Base-by-base conservation (phyloP, 1,140 invertebrate genomes). In the Anastrepha ludens region DNA sequence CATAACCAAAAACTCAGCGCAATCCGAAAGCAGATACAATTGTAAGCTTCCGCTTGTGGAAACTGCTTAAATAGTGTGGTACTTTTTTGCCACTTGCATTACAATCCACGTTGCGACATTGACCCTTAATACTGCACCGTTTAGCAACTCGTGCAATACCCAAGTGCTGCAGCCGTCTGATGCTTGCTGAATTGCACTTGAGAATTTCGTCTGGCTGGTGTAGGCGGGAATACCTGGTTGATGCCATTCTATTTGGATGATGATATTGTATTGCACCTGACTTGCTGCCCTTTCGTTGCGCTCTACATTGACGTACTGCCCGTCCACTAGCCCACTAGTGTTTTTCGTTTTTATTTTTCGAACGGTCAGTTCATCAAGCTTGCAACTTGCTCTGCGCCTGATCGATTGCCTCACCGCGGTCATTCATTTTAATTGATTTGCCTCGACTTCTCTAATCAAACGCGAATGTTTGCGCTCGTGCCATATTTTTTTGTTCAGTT, bases 381-480 rank as follows among this genome's bases (percentile, higher is more conserved):
- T 50, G 5, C 47, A 55, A 81, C 7, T 20, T 55, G 4, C 67
- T 55, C 41, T 41, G 39, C 44, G 41, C 41, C 41, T 74, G 67
- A 74, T 74, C 67, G 41, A 44, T 44, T 44, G 41, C 5, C 41
- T 44, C 67, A 74, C 15, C 67, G 13, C 29, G 2, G 67, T 9
- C 67, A 47, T 74, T 47, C 67, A 13, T 13, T 41, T 13, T 29
- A 65, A 86, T 86, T 86, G 58, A 86, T 50, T 86, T 86, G 85
- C 85, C 44, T 62, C 62, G 85, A 86, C 62, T 62, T 58, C 85
- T 47, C 62, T 62, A 86, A 62, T 29, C 50, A 47, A 62, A 11
- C 17, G 58, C 59, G 44, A 81, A 81, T 55, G 41, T 41, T 81
- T 81, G 74, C 29, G 20, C 74, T 81, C 74, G 74, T 81, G 74